Evolutionary conservation across 2,113 vertebrate genomes (phyloP).

Genomic region (Oceanites oceanicus): DNA sequence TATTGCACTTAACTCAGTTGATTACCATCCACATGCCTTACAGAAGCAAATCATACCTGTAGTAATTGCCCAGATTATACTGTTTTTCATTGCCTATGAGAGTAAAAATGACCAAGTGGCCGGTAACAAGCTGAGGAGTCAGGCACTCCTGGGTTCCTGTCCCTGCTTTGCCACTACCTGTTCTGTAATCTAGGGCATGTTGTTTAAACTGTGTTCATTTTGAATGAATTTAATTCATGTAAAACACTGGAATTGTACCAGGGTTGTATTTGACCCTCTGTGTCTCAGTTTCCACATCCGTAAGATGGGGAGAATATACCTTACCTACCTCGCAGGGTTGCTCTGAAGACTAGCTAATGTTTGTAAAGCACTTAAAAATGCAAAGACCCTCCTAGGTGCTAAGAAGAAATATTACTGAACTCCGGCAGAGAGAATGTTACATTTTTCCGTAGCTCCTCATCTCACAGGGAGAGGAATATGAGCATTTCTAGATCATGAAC

Average conservation of each 20-base stretch:
- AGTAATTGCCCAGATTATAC: constrained; percentile 8
- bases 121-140: constrained; percentile 11
- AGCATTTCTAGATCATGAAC: neutral
- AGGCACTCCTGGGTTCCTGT: neutral
- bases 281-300: constrained; percentile 52
- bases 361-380: constrained; percentile 66
- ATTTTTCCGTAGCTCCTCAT: neutral
- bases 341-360: constrained; percentile 46
- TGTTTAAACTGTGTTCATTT: constrained; percentile 23
- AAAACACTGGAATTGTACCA: constrained; percentile 54
- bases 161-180: constrained; percentile 11
- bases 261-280: constrained; percentile 46
- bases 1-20: constrained; percentile 43
- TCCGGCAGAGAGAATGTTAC: neutral
- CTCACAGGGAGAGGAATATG: neutral
- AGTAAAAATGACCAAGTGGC: constrained; percentile 15
- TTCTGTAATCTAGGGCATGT: constrained; percentile 26
- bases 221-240: constrained; percentile 22
- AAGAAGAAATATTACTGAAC: constrained; percentile 44
- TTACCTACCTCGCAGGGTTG: constrained; percentile 63
- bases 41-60: constrained; percentile 47
- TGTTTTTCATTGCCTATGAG: neutral
- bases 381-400: constrained; percentile 62
- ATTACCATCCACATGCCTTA: constrained; percentile 68
- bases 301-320: constrained; percentile 54